Evolutionary conservation across 2,113 vertebrate species (phyloP).

Genomic region (Patagioenas fasciata): DNA sequence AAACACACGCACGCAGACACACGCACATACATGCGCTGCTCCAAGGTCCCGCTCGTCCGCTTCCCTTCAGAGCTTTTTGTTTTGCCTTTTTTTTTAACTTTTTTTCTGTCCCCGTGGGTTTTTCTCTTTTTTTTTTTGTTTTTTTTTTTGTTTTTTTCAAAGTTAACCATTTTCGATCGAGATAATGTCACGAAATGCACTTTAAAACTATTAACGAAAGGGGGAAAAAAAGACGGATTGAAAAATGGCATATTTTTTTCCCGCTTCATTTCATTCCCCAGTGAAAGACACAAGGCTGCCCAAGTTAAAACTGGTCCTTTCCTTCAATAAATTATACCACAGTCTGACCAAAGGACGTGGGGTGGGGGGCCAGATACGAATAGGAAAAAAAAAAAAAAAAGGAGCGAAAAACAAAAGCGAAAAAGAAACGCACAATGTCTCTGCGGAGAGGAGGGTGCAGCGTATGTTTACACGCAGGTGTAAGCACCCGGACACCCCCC

Average conservation of each 20-base stretch:
- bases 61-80: slow-evolving; percentile 66
- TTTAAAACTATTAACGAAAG: slow-evolving; percentile 65
- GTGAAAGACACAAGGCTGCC: slow-evolving; percentile 57
- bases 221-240: slow-evolving; percentile 6
- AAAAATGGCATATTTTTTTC: slow-evolving; percentile 43
- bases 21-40: slow-evolving; percentile 60
- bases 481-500: not conserved
- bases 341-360: slow-evolving; percentile 21
- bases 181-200: slow-evolving; percentile 67
- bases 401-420: not conserved
- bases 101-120: not conserved
- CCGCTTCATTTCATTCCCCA: slow-evolving; percentile 57
- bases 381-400: slow-evolving; percentile 59
- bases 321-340: slow-evolving; percentile 60
- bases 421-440: slow-evolving; percentile 11
- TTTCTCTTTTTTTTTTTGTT: not conserved
- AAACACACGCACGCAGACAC: slow-evolving; percentile 47
- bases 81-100: not conserved
- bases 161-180: slow-evolving; percentile 70
- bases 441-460: slow-evolving; percentile 5
- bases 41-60: slow-evolving; percentile 53
- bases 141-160: slow-evolving; percentile 25
- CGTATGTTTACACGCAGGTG: slow-evolving; percentile 41
- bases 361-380: not conserved
- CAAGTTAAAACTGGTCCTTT: slow-evolving; percentile 60